Percentiles rank a stretch among this genome's conserved stretches.
Evolutionary conservation across 2,113 vertebrate species (phyloP).

Genomic region (Emberiza fucata): DNA sequence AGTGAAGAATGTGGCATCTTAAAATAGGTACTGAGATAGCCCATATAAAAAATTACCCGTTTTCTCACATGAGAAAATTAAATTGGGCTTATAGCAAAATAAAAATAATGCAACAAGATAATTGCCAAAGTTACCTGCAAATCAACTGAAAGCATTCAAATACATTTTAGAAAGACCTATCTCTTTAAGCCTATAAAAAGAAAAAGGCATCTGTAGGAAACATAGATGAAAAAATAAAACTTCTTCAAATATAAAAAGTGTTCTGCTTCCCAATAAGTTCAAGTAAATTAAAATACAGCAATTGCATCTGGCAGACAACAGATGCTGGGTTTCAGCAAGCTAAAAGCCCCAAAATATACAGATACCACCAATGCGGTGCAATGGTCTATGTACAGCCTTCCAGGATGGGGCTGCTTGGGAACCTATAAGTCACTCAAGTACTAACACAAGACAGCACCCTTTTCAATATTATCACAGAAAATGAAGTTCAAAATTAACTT

Average conservation of each 20-base stretch:
- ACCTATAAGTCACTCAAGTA: not conserved
- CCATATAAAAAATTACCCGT: slow-evolving; percentile 1
- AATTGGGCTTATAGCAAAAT: slow-evolving; percentile 7
- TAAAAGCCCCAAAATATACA: slow-evolving; percentile 84
- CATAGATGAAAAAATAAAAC: slow-evolving; percentile 70
- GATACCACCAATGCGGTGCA: slow-evolving; percentile 67
- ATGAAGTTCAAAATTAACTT: slow-evolving; percentile 37
- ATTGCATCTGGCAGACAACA: slow-evolving; percentile 20
- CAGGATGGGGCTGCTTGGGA: slow-evolving; percentile 28
- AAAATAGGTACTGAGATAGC: not conserved
- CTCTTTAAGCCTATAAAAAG: slow-evolving; percentile 35
- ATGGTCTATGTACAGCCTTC: slow-evolving; percentile 41
- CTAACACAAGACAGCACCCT: slow-evolving; percentile 65
- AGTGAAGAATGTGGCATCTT: not conserved
- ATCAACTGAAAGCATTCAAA: slow-evolving; percentile 50
- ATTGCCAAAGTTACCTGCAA: slow-evolving; percentile 20
- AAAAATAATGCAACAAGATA: not conserved
- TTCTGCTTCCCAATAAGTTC: slow-evolving; percentile 63
- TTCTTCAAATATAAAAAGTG: slow-evolving; percentile 66
- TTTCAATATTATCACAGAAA: slow-evolving; percentile 47
- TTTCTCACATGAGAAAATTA: slow-evolving; percentile 53
- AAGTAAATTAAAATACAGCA: slow-evolving; percentile 69
- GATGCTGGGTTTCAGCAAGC: slow-evolving; percentile 35
- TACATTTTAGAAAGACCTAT: slow-evolving; percentile 26
- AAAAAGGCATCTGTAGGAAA: slow-evolving; percentile 57